phyloP scores from a whole-genome alignment of 1,140 invertebrate species.

The Sitophilus oryzae region DNA sequence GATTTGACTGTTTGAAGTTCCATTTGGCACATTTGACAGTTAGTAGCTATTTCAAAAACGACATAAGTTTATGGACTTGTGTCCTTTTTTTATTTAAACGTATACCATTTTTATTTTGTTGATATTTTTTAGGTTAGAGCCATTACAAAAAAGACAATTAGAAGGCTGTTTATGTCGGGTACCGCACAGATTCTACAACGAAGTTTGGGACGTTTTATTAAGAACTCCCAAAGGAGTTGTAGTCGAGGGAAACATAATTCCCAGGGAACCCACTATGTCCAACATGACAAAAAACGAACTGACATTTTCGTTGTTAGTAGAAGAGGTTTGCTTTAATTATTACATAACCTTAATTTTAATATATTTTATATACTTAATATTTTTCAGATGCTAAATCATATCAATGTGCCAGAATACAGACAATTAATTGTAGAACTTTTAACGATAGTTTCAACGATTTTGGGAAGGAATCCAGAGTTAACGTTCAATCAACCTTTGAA shows the following conservation, averaged over 20 bases:
- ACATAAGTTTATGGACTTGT: too few species aligned
- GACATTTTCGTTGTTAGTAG: conserved; percentile 92
- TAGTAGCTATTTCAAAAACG: too few species aligned
- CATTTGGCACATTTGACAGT: too few species aligned
- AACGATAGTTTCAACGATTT: conserved; percentile 88
- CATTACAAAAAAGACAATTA: conserved; percentile 76
- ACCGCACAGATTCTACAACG: conserved; percentile 88
- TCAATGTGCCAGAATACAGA: conserved; percentile 81
- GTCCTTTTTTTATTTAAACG: too few species aligned
- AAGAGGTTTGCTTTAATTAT: conserved; percentile 58
- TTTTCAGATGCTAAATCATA: conserved; percentile 76
- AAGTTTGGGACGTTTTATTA: conserved; percentile 91
- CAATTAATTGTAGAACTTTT: conserved; percentile 93
- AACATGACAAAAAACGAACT: conserved; percentile 96
- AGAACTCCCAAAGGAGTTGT: conserved; percentile 83
- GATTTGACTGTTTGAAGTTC: too few species aligned
- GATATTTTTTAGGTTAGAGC: conserved; percentile 59
- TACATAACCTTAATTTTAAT: conserved; percentile 45
- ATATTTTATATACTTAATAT: conserved; percentile 12
- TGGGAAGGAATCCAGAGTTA: conserved; percentile 91
- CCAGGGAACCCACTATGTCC: conserved; percentile 85
- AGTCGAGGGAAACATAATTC: conserved; percentile 75
- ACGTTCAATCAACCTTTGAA: conserved; percentile 77
- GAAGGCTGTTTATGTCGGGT: conserved; percentile 95
- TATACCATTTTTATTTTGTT: not conserved